phyloP scores from a whole-genome alignment of 2,888 invertebrate genomes.

The Euphydryas editha region DNA sequence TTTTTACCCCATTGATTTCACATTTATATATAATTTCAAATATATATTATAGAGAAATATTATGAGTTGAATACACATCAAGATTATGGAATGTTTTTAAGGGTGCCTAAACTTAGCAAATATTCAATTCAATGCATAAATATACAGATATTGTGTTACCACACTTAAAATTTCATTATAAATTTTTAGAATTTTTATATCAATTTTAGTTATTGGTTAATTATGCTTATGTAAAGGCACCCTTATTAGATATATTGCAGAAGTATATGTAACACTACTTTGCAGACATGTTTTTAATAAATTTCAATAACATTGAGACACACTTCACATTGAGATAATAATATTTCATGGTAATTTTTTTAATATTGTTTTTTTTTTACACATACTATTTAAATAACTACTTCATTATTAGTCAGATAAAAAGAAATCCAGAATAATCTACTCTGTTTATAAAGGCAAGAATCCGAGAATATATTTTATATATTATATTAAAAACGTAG shows the following conservation, averaged over 20 bases:
- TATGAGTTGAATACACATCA: constrained; percentile 14
- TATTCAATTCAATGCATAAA: neutral
- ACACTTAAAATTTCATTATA: neutral
- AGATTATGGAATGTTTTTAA: constrained; percentile 20
- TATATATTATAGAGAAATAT: neutral
- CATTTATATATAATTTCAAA: constrained; percentile 14
- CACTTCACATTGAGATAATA: constrained; percentile 3
- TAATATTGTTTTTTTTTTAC: constrained; percentile 5
- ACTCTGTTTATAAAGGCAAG: constrained; percentile 10
- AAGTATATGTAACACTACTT: constrained; percentile 15
- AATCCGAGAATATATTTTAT: constrained; percentile 18
- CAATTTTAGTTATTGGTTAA: neutral
- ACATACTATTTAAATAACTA: constrained; percentile 11
- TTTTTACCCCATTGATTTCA: constrained; percentile 17
- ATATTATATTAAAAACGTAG: constrained; percentile 10
- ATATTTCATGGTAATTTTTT: neutral
- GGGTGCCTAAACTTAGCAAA: neutral
- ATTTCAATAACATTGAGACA: constrained; percentile 4
- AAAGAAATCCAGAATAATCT: constrained; percentile 3
- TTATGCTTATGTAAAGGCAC: constrained; percentile 9
- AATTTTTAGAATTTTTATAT: neutral
- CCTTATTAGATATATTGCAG: constrained; percentile 15
- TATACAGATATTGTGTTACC: neutral
- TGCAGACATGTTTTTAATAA: constrained; percentile 4
- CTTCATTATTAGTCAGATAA: constrained; percentile 10